Evolutionary conservation across 2,113 vertebrate species (phyloP), one percentile per base, ranked within the genome.

Genomic region (Phoenicopterus ruber): DNA sequence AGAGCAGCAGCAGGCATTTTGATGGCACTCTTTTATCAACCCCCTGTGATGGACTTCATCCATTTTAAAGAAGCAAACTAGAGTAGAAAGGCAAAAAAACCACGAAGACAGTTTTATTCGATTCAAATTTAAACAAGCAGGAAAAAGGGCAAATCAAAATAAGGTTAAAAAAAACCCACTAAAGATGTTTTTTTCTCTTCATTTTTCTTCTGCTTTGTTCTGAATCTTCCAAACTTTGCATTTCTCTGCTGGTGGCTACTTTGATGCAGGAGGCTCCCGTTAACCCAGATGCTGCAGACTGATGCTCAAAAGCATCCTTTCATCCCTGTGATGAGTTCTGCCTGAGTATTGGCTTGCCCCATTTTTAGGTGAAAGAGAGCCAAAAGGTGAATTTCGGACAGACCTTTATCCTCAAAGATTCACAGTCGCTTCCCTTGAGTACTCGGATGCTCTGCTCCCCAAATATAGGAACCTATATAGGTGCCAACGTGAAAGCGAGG

Each of bases 11-110:
- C 65, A 88, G 80, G 86, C 92, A 65, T 84, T 95, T 93, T 74
- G 63, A 74, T 19, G 6, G 77, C 40, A 44, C 13, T 82, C 83
- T 86, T 95, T 94, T 89, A 79, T 89, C 81, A 96, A 84, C 55
- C 19, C 21, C 69, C 38, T 71, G 36, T 82, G 88, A 94, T 54
- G 81, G 81, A 91, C 88, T 90, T 91, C 44, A 94, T 89, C 82
- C 72, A 93, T 95, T 94, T 96, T 89, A 94, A 89, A 94, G 72
- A 65, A 82, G 31, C 47, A 86, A 92, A 73, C 72, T 76, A 47
- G 55, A 79, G 65, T 32, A 2, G 2, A 63, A 86, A 71, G 25
- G 4, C 6, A 29, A 13, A 4, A 32, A 38, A 17, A 24, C n/a
- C n/a, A n/a, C n/a, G n/a, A 18, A 28, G 3, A 42, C 7, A 92